Base-by-base conservation (phyloP, 2,797 vertebrate genomes). In the Schizopygopsis pylzovi region DNA sequence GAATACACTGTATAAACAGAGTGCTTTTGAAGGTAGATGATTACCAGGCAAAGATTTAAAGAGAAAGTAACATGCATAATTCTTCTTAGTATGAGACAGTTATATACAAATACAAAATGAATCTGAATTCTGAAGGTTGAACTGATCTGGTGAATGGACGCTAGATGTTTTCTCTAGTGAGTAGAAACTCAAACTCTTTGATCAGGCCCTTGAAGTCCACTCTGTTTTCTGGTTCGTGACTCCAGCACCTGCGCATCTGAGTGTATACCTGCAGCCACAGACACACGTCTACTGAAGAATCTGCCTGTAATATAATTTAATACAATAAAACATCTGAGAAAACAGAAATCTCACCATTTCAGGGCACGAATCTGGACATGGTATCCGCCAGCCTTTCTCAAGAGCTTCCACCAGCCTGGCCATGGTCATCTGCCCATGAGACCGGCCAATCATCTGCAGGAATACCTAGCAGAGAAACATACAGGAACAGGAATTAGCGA, bases 381-480 rank as follows among this genome's bases (percentile, higher is more conserved):
- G 95, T 89, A 97, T 84, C 1, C 96, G 94, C n/a, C 95, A 94
- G 3, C 95, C 95, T 0, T 95, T 94, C 79, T 95, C 95, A 78
- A 97, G 85, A 65, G 95, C 90, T 0, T 94, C 90, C 80, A 97
- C 96, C 22, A 97, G 93, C 84, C 95, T 93, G 0, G 96, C 96
- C 10, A 97, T 96, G 0, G 96, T 97, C 96, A 97, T 97, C 93
- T 96, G 96, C 12, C 96, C 96, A 20, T 96, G 96, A 0, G 95
- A 96, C 76, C 93, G 95, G 56, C 96, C 96, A 25, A 96, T 96
- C 95, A 94, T 95, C 81, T 95, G 94, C 87, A 95, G 79, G 93
- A 96, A 97, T 61, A 95, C 93, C 96, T 97, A 67, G 39, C 47
- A 68, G 13, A 83, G 37, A 79, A 3, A 43, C 20, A 71, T 52